phyloP scores from a whole-genome alignment of 53 echinoderm and acorn worm genomes.

The Astropecten irregularis region DNA sequence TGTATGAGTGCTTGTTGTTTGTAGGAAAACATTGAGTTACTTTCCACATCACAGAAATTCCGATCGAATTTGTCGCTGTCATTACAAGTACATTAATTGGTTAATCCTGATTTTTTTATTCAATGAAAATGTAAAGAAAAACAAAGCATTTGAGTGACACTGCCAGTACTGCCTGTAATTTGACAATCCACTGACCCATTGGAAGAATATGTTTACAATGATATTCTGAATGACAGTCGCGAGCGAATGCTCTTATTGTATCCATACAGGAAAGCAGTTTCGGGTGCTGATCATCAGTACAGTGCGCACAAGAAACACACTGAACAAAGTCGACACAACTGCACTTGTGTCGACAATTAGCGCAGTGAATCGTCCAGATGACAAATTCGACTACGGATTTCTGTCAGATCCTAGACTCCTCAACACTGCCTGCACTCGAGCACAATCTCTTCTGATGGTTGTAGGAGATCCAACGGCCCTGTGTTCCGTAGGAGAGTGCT shows the following conservation, averaged over 20 bases:
- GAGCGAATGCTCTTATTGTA: too few relatives aligned
- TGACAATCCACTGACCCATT: neutral
- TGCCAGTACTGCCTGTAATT: neutral
- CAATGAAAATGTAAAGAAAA: too few relatives aligned
- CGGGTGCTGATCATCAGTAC: conserved; percentile 73
- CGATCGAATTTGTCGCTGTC: too few relatives aligned
- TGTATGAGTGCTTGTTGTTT: too few relatives aligned
- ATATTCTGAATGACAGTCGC: neutral
- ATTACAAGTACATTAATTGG: too few relatives aligned
- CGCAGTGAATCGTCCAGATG: conserved; percentile 52
- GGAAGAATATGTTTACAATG: neutral
- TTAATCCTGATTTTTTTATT: too few relatives aligned
- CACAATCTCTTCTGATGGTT: conserved; percentile 74
- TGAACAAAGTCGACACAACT: conserved; percentile 33
- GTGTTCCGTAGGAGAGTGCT: conserved; percentile 71
- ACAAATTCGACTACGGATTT: conserved; percentile 64
- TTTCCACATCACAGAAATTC: too few relatives aligned
- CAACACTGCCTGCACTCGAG: conserved; percentile 78
- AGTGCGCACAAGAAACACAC: conserved; percentile 65
- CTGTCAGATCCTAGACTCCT: conserved; percentile 68
- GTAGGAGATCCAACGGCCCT: conserved; percentile 68
- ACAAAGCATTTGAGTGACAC: too few relatives aligned
- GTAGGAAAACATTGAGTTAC: too few relatives aligned
- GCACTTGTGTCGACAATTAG: conserved; percentile 1
- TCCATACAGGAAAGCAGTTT: conserved; percentile 78